phyloP scores from a whole-genome alignment of 2,888 invertebrate species.

The Agapostemon virescens region DNA sequence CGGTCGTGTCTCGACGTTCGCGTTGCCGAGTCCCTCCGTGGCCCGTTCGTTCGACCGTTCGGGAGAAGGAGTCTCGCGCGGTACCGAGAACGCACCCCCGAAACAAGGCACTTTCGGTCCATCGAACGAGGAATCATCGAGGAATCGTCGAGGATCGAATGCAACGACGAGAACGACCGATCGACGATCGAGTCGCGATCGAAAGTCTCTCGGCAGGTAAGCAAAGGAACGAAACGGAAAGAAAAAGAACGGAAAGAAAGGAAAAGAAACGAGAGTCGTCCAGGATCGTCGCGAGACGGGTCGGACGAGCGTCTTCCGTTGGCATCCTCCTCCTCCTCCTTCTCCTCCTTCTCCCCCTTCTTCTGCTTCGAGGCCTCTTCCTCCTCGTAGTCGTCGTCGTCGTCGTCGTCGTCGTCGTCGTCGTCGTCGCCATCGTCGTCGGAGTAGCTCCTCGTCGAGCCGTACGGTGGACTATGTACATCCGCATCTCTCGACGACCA shows the following conservation, averaged over 20 bases:
- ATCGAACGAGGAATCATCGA: constrained; percentile 64
- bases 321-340: constrained; percentile 15
- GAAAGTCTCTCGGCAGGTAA: neutral
- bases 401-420: neutral
- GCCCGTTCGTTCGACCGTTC: neutral
- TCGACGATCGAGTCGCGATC: constrained; percentile 23
- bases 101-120: constrained; percentile 77
- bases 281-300: neutral
- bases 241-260: neutral
- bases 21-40: neutral
- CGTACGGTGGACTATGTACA: constrained; percentile 86
- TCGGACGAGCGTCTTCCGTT: constrained; percentile 3
- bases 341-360: neutral
- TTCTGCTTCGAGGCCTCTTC: neutral
- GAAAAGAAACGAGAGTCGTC: neutral
- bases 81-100: constrained; percentile 51
- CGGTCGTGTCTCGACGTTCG: neutral
- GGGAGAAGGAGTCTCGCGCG: constrained; percentile 32
- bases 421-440: constrained; percentile 15
- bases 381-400: neutral
- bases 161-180: constrained; percentile 28
- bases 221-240: constrained; percentile 2
- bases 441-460: constrained; percentile 30
- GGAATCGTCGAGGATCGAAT: constrained; percentile 47
- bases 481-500: constrained; percentile 96